Evolutionary conservation across 2,888 invertebrate species (phyloP), one percentile per base, ranked within the genome.

Genomic region (Hofmannophila pseudospretella): DNA sequence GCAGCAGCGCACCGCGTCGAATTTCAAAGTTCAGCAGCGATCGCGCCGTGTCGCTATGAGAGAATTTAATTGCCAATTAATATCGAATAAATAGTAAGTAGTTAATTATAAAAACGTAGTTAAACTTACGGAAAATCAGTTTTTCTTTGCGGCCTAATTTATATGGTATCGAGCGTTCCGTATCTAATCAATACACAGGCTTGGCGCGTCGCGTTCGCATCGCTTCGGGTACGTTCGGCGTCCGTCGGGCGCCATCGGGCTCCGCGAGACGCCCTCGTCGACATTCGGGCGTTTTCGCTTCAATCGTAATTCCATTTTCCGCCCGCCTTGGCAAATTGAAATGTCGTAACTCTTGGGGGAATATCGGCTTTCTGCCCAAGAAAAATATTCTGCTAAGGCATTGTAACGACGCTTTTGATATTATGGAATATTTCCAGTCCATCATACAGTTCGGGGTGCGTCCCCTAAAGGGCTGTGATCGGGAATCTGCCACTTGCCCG

Each of bases 301-400:
- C 81, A 87, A 87, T 85, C 85, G 86, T 85, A 85, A 87, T 87
- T 85, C 85, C 85, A 86, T 87, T 87, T 88, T 87, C 88, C 86
- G 85, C 85, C 84, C 86, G 87, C 87, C 86, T 86, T 87, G 82
- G 87, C 87, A 87, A 88, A 88, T 88, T 88, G 88, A 88, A 88
- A 88, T 86, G 87, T 86, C 86, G 87, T 87, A 86, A 86, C 84
- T 87, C 88, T 86, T 85, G 70, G 79, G 87, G 87, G 87, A 85
- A 87, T 87, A 84, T 86, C 86, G 85, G 82, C 84, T 86, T 86
- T 86, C 81, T 80, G 77, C 76, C 73, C 75, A 79, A 85, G 85
- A 82, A 87, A 82, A 85, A 85, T 85, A 81, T 81, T 84, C 82
- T 69, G 58, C 75, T 74, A 78, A 76, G 78, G 76, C 80, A 81